Evolutionary conservation across 2,113 vertebrate genomes (phyloP).

Genomic region (Limnothrissa miodon): DNA sequence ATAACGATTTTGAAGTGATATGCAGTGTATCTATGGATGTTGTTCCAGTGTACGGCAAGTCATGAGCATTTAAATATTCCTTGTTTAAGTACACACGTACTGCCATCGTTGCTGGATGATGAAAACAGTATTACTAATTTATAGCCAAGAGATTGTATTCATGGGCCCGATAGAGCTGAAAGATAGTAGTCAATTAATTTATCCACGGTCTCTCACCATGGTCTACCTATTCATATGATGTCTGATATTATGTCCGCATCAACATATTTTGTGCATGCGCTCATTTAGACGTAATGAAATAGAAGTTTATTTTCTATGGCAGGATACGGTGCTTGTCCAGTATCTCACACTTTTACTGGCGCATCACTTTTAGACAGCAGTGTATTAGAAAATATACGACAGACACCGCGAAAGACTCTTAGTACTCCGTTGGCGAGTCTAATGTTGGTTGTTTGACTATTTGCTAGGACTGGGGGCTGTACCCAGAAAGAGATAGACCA

Average conservation of each 20-base stretch:
- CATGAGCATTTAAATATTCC: not conserved
- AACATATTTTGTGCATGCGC: slow-evolving; percentile 7
- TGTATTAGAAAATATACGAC: slow-evolving; percentile 42
- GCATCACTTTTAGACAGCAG: slow-evolving; percentile 13
- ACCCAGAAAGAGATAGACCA: not conserved
- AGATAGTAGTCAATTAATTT: slow-evolving; percentile 10
- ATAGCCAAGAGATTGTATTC: not conserved
- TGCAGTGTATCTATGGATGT: not conserved
- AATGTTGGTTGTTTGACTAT: slow-evolving; percentile 1
- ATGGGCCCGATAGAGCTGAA: not conserved
- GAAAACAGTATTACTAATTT: not conserved
- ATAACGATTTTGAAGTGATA: not conserved
- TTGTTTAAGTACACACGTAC: not conserved
- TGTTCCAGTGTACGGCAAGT: slow-evolving; percentile 1
- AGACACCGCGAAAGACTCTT: slow-evolving; percentile 33
- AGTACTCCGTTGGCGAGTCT: slow-evolving; percentile 29
- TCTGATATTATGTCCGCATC: not conserved
- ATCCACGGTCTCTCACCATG: not conserved
- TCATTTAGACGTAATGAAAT: not conserved
- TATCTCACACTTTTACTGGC: not conserved
- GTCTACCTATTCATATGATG: not conserved
- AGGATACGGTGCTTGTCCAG: not conserved
- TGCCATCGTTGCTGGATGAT: not conserved
- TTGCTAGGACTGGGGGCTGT: not conserved
- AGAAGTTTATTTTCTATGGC: slow-evolving; percentile 1